phyloP scores from a whole-genome alignment of 2,797 vertebrate genomes.

The Propithecus deckenii region DNA sequence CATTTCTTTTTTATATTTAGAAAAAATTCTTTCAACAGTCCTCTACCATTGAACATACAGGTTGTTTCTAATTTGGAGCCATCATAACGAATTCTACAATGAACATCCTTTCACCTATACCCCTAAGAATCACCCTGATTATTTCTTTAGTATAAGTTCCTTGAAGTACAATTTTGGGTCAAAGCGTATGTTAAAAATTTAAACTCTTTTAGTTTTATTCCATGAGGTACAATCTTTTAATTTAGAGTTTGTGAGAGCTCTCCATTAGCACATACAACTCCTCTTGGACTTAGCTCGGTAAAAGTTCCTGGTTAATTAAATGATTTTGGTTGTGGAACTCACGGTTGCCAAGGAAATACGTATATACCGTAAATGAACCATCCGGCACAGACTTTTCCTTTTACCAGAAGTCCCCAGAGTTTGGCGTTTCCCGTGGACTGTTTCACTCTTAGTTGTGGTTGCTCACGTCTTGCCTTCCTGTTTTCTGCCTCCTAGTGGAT shows the following conservation, averaged over 20 bases:
- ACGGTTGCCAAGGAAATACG: neutral
- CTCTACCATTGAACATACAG: neutral
- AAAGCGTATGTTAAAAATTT: neutral
- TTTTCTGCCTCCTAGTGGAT: constrained; percentile 17
- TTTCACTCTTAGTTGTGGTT: neutral
- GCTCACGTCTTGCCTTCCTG: neutral
- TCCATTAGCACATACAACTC: neutral
- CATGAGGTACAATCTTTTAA: neutral
- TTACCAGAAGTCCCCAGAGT: neutral
- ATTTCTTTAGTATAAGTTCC: neutral
- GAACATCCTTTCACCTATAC: neutral
- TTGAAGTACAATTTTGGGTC: neutral
- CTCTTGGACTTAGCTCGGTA: neutral
- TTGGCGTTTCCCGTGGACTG: neutral
- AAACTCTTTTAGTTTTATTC: neutral
- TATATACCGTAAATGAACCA: neutral
- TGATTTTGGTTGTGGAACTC: neutral
- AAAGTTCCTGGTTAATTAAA: neutral
- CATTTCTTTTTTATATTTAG: neutral
- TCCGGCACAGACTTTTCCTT: neutral
- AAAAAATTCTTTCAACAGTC: neutral
- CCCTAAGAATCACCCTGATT: neutral
- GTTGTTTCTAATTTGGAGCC: neutral
- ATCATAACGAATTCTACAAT: neutral
- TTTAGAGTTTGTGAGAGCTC: neutral